Evolutionary conservation across 2,888 invertebrate genomes (phyloP), one percentile per base, ranked within the genome.

Genomic region (Lasioglossum lativentre): DNA sequence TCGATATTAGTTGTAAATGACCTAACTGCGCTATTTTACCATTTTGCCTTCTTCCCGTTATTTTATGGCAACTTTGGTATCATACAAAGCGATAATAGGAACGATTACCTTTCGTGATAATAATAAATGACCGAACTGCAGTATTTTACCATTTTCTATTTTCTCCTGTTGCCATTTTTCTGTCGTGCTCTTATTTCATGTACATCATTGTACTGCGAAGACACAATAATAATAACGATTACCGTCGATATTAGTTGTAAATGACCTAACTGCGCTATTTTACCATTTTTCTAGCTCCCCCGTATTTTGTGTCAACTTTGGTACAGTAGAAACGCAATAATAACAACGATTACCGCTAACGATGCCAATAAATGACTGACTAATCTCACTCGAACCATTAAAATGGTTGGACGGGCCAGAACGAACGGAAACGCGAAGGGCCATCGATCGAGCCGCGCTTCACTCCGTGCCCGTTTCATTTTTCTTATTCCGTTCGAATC

Each of bases 401-500:
- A 23, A 52, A 52, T 52, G 23, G 52, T 52, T 23, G 23, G 3
- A 23, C 23, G 52, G 23, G 10, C 23, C 3, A 23, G 52, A 52
- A 52, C 52, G 52, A 52, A 10, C 52, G 52, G 23, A 52, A 52
- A 52, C 52, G 52, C 52, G 23, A 23, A 10, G 52, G 52, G 52
- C 52, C 52, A 52, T 52, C 52, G 23, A 52, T 52, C 52, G 52
- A 23, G 10, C 52, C 8, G 52, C 6, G 19, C n/a, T 23, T 23
- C 52, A 52, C 23, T 23, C 23, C 52, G 52, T 23, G n/a, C 2
- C 19, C 34, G 34, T 66, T 66, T 3, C 66, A 12, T 4, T 23
- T 10, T 23, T 40, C 38, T 83, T 12, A 2, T 79, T 85, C 23
- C 52, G 8, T 79, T 79, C 27, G 10, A 23, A n/a, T n/a, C 30